Base-by-base conservation (phyloP, 2,888 invertebrate species). In the Drosophila birchii region DNA sequence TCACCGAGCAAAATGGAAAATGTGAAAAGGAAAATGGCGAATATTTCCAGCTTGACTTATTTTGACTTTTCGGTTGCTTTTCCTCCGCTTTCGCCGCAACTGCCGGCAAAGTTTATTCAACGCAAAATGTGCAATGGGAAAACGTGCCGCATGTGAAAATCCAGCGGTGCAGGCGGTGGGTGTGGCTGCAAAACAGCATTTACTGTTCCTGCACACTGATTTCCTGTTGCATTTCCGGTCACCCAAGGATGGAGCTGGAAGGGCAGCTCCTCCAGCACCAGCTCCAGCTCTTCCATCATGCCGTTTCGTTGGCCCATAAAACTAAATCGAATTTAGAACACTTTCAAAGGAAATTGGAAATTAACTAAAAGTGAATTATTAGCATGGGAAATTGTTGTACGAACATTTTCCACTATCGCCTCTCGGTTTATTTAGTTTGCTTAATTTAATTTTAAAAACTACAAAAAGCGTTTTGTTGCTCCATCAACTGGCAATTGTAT, bases 21-120 rank as follows among this genome's bases (percentile, higher is more conserved):
- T 39, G 14, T 26, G n/a, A 36, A 18, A 20, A 44, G 43, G 39
- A 20, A 51, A 26, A 23, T 20, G 20, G 39, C 73, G 78, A 85
- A 88, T 85, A 85, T 88, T 82, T 80, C 78, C 79, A 84, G 75
- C 88, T 87, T 87, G 83, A 85, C 88, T 88, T 88, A 80, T 88
- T 82, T 85, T 80, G 83, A 88, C 88, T 84, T 26, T 54, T 49
- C 51, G 49, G 63, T 38, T 5, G 70, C 55, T 14, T 43, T 44
- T 57, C 57, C 66, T 60, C 61, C 57, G 61, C 73, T 71, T 61
- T 67, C 32, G 53, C 53, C 51, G 34, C 63, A 56, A 56, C 74
- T 54, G 43, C 51, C 39, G 56, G 57, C 73, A 88, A 88, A 85
- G 88, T 85, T 85, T 88, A 85, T 88, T 85, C 79, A 82, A 86